Evolutionary conservation across 2,888 invertebrate genomes (phyloP).

Genomic region (Dione juno): DNA sequence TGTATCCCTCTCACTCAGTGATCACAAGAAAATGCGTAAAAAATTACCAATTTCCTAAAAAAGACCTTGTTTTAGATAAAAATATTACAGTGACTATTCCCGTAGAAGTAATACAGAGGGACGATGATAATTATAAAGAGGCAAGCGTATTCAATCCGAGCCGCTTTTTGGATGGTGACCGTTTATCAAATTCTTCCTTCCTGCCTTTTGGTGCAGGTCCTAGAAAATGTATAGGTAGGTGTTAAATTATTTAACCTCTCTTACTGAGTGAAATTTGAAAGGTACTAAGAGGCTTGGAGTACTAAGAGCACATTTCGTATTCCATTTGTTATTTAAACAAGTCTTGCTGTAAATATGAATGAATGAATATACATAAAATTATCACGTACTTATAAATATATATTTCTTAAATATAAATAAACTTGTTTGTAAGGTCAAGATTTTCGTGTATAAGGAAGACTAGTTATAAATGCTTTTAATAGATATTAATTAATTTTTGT

Average conservation of each 20-base stretch:
- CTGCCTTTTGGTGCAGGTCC: conserved; percentile 77
- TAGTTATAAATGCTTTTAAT: too few species aligned
- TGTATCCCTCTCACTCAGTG: conserved; percentile 72
- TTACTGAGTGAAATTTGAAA: conserved; percentile 13
- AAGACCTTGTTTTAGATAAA: conserved; percentile 65
- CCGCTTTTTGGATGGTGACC: conserved; percentile 63
- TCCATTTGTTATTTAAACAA: conserved; percentile 17
- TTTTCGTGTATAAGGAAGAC: too few species aligned
- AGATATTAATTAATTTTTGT: too few species aligned
- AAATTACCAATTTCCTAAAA: conserved; percentile 66
- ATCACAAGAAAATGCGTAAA: conserved; percentile 71
- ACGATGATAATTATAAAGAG: conserved; percentile 64
- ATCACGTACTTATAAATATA: not conserved
- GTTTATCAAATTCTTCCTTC: conserved; percentile 60
- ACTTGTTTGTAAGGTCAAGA: too few species aligned
- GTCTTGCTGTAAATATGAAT: conserved; percentile 12
- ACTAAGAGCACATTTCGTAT: conserved; percentile 22
- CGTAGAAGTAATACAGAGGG: conserved; percentile 68
- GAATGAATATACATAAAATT: not conserved
- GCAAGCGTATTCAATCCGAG: conserved; percentile 67
- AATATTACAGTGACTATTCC: conserved; percentile 70
- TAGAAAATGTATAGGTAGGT: conserved; percentile 75
- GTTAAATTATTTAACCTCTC: conserved; percentile 14
- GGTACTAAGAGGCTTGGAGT: too few species aligned
- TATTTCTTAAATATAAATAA: too few species aligned